Evolutionary conservation across 2,113 vertebrate species (phyloP).

Genomic region (Oreochromis tanganicae): DNA sequence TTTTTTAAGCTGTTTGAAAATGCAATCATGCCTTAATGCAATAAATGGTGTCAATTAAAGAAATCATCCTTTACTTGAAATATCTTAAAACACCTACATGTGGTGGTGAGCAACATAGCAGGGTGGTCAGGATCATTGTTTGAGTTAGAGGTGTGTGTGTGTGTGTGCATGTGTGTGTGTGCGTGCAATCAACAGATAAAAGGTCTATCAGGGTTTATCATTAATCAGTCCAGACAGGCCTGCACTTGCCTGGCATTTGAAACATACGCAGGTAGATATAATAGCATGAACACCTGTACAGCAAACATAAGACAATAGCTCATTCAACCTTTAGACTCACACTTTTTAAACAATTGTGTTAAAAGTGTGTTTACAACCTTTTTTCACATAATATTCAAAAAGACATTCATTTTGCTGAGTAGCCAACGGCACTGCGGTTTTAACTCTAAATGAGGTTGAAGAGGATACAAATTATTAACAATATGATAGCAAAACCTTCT

Average conservation of each 20-base stretch:
- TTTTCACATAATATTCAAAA: background rate
- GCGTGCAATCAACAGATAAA: background rate
- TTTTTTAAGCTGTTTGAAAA: constrained; percentile 65
- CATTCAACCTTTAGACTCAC: background rate
- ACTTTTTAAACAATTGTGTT: background rate
- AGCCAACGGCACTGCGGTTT: background rate
- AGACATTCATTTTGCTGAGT: background rate
- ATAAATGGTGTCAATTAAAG: constrained; percentile 68
- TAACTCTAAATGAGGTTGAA: background rate
- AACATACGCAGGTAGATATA: background rate
- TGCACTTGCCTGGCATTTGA: constrained; percentile 28
- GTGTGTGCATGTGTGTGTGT: background rate
- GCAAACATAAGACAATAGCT: background rate
- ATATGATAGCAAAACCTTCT: background rate
- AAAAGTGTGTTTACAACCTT: background rate
- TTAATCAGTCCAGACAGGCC: constrained; percentile 43
- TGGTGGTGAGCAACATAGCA: background rate
- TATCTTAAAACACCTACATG: background rate
- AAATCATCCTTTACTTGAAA: background rate
- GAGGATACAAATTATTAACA: background rate
- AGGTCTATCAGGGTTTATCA: constrained; percentile 25
- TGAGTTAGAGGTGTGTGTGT: background rate
- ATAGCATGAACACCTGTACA: background rate
- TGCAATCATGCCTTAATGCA: constrained; percentile 70
- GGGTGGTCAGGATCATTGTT: background rate